Evolutionary conservation across 2,888 invertebrate genomes (phyloP).

Genomic region (Euplexia lucipara): DNA sequence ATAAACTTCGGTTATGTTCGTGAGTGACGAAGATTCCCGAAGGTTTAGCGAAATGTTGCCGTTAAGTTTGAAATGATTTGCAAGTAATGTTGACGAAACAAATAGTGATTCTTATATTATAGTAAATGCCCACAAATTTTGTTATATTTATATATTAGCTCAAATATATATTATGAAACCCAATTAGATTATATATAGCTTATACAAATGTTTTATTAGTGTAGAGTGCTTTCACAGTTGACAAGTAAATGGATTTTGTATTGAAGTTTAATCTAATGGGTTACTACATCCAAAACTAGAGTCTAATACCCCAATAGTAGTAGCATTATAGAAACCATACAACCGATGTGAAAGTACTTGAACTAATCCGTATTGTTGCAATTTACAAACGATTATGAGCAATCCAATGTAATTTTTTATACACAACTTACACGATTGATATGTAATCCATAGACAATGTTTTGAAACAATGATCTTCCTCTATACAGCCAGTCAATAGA

Average conservation of each 20-base stretch:
- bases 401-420: conserved; percentile 45
- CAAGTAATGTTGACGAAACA: conserved; percentile 43
- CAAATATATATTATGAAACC: conserved; percentile 55
- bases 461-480: conserved; percentile 30
- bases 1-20: conserved; percentile 22
- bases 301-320: conserved; percentile 22
- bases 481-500: conserved; percentile 48
- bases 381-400: conserved; percentile 55
- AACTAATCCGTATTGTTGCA: conserved; percentile 43
- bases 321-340: conserved; percentile 31
- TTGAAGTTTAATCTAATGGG: conserved; percentile 17
- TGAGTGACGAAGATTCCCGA: conserved; percentile 31
- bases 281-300: conserved; percentile 28
- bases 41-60: conserved; percentile 44
- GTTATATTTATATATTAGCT: conserved; percentile 56
- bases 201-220: conserved; percentile 46
- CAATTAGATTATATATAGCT: conserved; percentile 36
- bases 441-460: conserved; percentile 19
- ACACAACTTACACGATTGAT: conserved; percentile 24
- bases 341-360: conserved; percentile 53
- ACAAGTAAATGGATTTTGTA: conserved; percentile 41
- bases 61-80: conserved; percentile 59
- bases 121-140: conserved; percentile 36
- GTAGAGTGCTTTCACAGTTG: conserved; percentile 50
- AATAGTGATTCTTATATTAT: conserved; percentile 32